Conservation (phyloP, 2,888 invertebrate species). For the Sthenelais limicola region DNA sequence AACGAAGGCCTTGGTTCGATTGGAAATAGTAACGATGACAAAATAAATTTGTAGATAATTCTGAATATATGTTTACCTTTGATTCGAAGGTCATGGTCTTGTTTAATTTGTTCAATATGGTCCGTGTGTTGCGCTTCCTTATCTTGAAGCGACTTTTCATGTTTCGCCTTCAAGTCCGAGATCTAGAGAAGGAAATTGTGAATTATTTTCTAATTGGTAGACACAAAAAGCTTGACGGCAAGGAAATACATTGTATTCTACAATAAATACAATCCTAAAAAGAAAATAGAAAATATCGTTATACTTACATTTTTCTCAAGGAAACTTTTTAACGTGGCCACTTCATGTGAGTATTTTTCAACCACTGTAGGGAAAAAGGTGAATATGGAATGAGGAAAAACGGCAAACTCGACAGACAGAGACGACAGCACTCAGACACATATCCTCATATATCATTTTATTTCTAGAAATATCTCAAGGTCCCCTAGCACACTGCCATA, state of each 20-base stretch:
- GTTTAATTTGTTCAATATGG: slow-evolving; percentile 20
- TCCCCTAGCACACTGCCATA: too few species aligned
- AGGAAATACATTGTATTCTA: too few species aligned
- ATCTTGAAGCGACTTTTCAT: slow-evolving; percentile 28
- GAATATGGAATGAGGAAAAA: neutral
- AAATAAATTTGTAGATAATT: too few species aligned
- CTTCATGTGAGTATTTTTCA: slow-evolving; percentile 58
- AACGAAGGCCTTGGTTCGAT: too few species aligned
- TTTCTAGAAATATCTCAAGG: too few species aligned
- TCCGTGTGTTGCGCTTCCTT: slow-evolving; percentile 20
- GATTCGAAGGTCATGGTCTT: slow-evolving; percentile 17
- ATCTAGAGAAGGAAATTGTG: neutral
- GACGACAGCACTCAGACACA: too few species aligned
- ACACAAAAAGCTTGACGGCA: neutral
- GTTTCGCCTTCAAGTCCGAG: slow-evolving; percentile 28
- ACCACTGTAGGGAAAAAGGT: slow-evolving; percentile 50
- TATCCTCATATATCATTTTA: too few species aligned
- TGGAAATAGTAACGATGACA: too few species aligned
- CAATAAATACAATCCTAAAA: too few species aligned
- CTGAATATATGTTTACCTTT: slow-evolving; percentile 42
- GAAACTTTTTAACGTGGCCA: slow-evolving; percentile 55
- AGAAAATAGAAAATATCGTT: neutral
- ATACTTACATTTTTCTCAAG: slow-evolving; percentile 58
- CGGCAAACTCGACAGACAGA: too few species aligned
- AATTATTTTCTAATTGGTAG: neutral